These are phyloP conservation scores for Vanessa atalanta DNA, from an alignment of 1,140 invertebrate species.

Conservation along the genomic window DNA sequence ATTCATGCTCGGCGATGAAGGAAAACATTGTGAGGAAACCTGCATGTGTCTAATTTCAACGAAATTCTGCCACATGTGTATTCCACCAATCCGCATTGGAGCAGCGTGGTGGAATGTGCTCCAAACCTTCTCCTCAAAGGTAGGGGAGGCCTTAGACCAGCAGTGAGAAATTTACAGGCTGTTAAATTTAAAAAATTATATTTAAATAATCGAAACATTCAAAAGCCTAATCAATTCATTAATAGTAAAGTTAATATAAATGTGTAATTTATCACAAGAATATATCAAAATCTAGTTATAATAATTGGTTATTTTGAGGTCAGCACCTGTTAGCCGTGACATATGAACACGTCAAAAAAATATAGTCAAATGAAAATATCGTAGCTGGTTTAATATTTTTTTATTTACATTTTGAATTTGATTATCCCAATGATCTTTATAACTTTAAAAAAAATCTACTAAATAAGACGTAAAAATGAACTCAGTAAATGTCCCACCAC, in stretches of 20 bases:
- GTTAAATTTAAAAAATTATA: background rate
- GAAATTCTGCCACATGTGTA: no score
- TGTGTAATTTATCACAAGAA: slow-evolving; percentile 7
- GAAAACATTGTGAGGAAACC: no score
- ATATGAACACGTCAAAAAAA: slow-evolving; percentile 21
- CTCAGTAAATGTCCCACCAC: no score
- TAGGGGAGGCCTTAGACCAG: no score
- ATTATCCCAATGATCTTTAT: background rate
- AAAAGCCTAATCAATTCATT: background rate
- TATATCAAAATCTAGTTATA: slow-evolving; percentile 33
- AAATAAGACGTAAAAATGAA: background rate
- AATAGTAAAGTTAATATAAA: background rate
- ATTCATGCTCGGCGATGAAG: no score
- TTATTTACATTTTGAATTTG: background rate
- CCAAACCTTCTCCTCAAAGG: no score
- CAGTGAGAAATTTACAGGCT: no score
- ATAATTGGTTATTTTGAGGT: slow-evolving; percentile 17
- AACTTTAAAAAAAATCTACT: background rate
- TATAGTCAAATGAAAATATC: background rate
- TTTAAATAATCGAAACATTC: background rate
- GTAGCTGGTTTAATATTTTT: background rate
- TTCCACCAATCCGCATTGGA: no score
- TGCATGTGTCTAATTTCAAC: no score
- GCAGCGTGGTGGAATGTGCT: no score
- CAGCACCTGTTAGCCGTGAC: slow-evolving; percentile 30